Evolutionary conservation across 2,113 vertebrate species (phyloP), one percentile per base, ranked within the genome.

Genomic region (Sinocyclocheilus maitianheensis): DNA sequence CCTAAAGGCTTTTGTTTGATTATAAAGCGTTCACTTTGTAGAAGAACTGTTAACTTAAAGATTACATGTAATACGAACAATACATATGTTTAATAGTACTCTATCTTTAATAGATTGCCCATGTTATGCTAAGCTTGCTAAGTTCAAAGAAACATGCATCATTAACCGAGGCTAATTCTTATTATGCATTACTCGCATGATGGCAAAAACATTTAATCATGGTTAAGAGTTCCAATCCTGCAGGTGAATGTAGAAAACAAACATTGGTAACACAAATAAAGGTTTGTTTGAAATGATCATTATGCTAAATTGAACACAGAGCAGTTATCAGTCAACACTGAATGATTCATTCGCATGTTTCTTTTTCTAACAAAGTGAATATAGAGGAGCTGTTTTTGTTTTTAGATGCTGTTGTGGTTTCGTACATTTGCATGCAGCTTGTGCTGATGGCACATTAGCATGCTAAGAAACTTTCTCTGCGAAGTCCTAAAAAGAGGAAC

Each of bases 1-100:
- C 88, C 71, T 46, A 12, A 71, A 46, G 85, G 62, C 72, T 87
- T 22, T 7, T 75, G 77, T 89, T 89, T 89, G 85, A 82, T 84
- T 89, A 85, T 84, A 69, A 84, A 87, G 86, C 85, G 84, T 65
- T 86, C 30, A 18, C 60, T 89, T 71, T 80, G 86, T 82, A 67
- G 85, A 84, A 84, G 60, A 83, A 37, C 30, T 51, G 63, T 86
- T 83, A 69, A 79, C 69, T 71, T 83, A 83, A 88, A 81, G 20
- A 14, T 12, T 22, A 7, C 8, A 69, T 1, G 26, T 72, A 83
- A 71, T 72, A 16, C 13, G 18, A 83, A 71, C 46, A 14, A 72
- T 48, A 51, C 79, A 67, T 80, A 67, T 12, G n/a, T 81, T 67
- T 20, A 37, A 55, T 55, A 53, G 16, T 6, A 37, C 37, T 77